Conservation (phyloP, 2,888 invertebrate genomes). For the Linnaemya tessellans region DNA sequence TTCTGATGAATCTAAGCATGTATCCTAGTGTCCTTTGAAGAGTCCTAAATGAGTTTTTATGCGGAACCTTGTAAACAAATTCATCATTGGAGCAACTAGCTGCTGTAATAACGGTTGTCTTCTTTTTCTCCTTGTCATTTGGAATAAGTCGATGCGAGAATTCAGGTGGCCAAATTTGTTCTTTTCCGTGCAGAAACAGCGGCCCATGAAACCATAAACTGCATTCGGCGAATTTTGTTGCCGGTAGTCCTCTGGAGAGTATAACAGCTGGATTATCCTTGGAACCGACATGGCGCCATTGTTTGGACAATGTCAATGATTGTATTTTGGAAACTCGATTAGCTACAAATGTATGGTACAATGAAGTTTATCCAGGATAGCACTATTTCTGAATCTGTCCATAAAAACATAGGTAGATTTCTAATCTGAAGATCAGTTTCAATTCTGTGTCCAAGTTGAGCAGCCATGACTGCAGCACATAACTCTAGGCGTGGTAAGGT, state of each 20-base stretch:
- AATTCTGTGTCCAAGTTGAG: background rate
- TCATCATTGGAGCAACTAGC: background rate
- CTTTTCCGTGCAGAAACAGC: no score
- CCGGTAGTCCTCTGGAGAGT: background rate
- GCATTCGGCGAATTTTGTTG: background rate
- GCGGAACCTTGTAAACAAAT: background rate
- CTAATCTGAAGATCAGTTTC: background rate
- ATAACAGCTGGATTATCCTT: background rate
- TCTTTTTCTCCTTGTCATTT: no score
- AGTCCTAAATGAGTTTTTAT: background rate
- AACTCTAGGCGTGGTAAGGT: background rate
- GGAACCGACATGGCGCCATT: background rate
- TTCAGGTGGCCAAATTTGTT: no score
- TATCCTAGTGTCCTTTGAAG: background rate
- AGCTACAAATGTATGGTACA: background rate
- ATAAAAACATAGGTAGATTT: no score
- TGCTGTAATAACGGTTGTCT: no score
- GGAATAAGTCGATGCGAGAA: no score
- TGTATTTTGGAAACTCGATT: background rate
- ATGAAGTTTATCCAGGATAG: background rate
- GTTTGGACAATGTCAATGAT: no score
- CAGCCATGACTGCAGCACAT: background rate
- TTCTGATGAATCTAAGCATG: no score
- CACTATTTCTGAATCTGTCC: background rate
- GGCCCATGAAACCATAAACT: no score